Percentiles rank a stretch among this genome's conserved stretches.
These are phyloP conservation scores for Nothura maculosa DNA, from an alignment of 2,797 vertebrate species.

Conservation along the genomic window DNA sequence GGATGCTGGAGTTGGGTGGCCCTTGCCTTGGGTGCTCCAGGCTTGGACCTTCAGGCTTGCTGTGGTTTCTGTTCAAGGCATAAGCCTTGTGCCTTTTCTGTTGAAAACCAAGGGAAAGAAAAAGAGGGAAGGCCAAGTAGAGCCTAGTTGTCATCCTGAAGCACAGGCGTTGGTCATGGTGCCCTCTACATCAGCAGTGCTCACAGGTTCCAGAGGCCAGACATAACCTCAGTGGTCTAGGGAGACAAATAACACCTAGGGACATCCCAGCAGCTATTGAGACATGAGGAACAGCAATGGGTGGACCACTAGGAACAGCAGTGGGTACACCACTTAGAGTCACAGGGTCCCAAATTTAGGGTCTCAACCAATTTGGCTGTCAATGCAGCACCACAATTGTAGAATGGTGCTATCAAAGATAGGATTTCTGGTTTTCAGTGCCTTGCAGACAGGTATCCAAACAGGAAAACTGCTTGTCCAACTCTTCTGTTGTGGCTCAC, in stretches of 20 bases:
- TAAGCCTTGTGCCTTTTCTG: neutral
- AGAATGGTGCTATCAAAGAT: neutral
- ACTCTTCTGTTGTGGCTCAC: neutral
- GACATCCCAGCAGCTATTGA: neutral
- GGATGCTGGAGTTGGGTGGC: neutral
- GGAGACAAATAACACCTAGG: neutral
- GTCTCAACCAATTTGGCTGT: neutral
- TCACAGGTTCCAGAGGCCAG: neutral
- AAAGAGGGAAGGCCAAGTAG: neutral
- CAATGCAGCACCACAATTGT: neutral
- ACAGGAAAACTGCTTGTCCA: neutral
- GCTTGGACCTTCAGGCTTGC: neutral
- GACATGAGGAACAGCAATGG: neutral
- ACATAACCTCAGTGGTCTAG: neutral
- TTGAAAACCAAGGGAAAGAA: neutral
- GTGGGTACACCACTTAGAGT: neutral
- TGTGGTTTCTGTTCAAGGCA: neutral
- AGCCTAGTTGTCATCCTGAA: neutral
- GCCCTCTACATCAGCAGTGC: neutral
- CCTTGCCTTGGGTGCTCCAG: neutral
- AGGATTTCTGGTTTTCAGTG: neutral
- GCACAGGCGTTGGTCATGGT: fast-evolving
- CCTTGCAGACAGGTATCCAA: neutral
- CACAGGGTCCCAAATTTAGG: neutral
- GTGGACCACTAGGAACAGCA: neutral